Evolutionary conservation across 2,888 invertebrate genomes (phyloP), one percentile per base, ranked within the genome.

Genomic region (Diachrysia chrysitis): DNA sequence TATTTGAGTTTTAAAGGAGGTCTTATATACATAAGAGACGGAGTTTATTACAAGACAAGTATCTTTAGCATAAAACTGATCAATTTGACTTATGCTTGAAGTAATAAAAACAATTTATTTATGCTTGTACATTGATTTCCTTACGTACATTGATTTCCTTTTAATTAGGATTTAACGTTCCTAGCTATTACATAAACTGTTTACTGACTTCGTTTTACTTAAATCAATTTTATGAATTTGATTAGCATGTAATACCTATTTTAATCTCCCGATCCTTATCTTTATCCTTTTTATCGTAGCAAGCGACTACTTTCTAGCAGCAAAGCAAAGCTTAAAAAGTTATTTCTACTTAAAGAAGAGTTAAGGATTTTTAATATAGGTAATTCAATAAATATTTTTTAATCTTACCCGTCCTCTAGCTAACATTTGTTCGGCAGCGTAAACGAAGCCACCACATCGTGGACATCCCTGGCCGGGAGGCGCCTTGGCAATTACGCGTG

Each of bases 341-440:
- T 55, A 56, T 32, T 51, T 51, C 48, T 19, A 48, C 48, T 9
- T 1, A 51, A 29, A 61, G 19, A 64, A 14, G 23, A 37, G 23
- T 64, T 61, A 55, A 19, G 14, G 37, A 16, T 58, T 56, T 68
- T 63, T 21, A 51, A 46, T 9, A 46, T 56, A 19, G 29, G n/a
- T 10, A 0, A 21, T 16, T 25, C 6, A 25, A 14, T 21, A 4
- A 21, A 21, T 23, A 16, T 25, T 54, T 25, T 25, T 6, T 23
- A 70, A 71, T 96, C 97, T 97, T 96, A 98, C 98, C 96, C 97
- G 96, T 96, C 98, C 98, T 90, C 98, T 96, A 81, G 98, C 98
- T 87, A 98, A 96, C 98, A 98, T 98, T 95, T 98, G 98, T 94
- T 98, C 98, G 71, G 98, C 98, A 75, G 98, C 98, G 93, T 98